Evolutionary conservation across 1,140 invertebrate genomes (phyloP).

Genomic region (Charaxes varanes): DNA sequence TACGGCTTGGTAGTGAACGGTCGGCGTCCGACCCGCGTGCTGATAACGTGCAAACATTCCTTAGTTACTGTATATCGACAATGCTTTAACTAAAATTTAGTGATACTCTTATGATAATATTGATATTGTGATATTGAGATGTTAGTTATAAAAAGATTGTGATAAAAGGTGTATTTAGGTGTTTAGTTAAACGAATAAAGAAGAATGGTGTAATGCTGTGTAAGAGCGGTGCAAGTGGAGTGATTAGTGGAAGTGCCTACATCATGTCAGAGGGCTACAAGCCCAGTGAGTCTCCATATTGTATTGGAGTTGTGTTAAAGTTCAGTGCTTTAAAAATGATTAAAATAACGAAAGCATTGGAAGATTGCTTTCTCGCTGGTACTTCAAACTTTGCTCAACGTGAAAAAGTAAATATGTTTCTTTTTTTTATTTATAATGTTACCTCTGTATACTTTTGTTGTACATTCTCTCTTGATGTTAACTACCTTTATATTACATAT

Average conservation of each 20-base stretch:
- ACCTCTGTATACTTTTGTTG: slow-evolving; percentile 27
- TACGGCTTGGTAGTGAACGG: slow-evolving; percentile 63
- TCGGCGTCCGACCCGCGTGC: slow-evolving; percentile 47
- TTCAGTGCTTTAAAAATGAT: slow-evolving; percentile 42
- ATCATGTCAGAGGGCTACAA: slow-evolving; percentile 26
- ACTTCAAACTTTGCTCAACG: slow-evolving; percentile 34
- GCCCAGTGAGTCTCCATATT: slow-evolving; percentile 46
- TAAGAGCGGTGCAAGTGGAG: slow-evolving; percentile 62
- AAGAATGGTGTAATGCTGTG: slow-evolving; percentile 55
- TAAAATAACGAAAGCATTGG: slow-evolving; percentile 19
- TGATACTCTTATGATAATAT: slow-evolving; percentile 56
- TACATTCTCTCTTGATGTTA: slow-evolving; percentile 15
- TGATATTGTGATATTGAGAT: slow-evolving; percentile 57
- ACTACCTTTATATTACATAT: too few species aligned
- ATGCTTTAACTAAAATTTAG: slow-evolving; percentile 72
- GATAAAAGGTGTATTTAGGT: slow-evolving; percentile 65
- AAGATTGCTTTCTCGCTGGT: too few species aligned
- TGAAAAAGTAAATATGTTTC: slow-evolving; percentile 65
- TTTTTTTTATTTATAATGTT: slow-evolving; percentile 49
- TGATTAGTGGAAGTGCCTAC: slow-evolving; percentile 67
- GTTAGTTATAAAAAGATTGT: slow-evolving; percentile 57
- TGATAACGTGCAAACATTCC: slow-evolving; percentile 42
- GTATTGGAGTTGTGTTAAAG: slow-evolving; percentile 39
- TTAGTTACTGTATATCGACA: slow-evolving; percentile 66
- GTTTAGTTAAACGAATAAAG: slow-evolving; percentile 43